A percentile compares a stretch with the other conserved stretches of the same genome.
Evolutionary conservation across 1,140 invertebrate species (phyloP).

Genomic region (Thrips palmi): DNA sequence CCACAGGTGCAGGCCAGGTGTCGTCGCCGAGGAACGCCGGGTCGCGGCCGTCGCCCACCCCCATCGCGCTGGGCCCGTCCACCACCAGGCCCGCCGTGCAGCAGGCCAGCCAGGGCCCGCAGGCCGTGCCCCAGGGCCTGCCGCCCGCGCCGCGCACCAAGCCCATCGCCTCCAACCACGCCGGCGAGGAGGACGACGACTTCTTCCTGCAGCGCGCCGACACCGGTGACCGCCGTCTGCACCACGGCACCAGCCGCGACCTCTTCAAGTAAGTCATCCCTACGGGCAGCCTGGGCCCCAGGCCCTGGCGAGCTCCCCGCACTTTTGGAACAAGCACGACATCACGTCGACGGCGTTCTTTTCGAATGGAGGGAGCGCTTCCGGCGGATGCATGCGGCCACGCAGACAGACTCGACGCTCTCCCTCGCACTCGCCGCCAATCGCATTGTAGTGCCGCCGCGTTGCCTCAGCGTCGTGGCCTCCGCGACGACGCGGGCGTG

Average conservation of each 20-base stretch:
- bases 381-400: too few relatives aligned
- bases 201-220: conserved; percentile 58
- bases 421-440: too few relatives aligned
- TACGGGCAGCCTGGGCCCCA: neutral
- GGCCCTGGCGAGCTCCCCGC: neutral
- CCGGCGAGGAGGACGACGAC: conserved; percentile 36
- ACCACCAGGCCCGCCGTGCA: conserved; percentile 7
- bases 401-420: too few relatives aligned
- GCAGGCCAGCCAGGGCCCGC: conserved; percentile 3
- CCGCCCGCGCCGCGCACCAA: conserved; percentile 5
- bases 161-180: conserved; percentile 15
- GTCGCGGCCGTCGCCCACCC: too few relatives aligned
- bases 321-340: neutral
- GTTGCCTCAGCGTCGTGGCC: too few relatives aligned
- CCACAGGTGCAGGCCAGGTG: neutral
- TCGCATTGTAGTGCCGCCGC: too few relatives aligned
- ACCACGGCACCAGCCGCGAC: conserved; percentile 15
- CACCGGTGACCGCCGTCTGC: conserved; percentile 37
- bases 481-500: too few relatives aligned
- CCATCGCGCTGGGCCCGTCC: conserved; percentile 18
- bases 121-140: conserved; percentile 6
- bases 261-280: conserved; percentile 15
- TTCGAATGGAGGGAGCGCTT: too few relatives aligned
- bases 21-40: neutral
- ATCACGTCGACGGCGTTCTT: too few relatives aligned